These are phyloP conservation scores for Epicauta chinensis DNA, from an alignment of 1,140 invertebrate genomes.

Conservation along the genomic window DNA sequence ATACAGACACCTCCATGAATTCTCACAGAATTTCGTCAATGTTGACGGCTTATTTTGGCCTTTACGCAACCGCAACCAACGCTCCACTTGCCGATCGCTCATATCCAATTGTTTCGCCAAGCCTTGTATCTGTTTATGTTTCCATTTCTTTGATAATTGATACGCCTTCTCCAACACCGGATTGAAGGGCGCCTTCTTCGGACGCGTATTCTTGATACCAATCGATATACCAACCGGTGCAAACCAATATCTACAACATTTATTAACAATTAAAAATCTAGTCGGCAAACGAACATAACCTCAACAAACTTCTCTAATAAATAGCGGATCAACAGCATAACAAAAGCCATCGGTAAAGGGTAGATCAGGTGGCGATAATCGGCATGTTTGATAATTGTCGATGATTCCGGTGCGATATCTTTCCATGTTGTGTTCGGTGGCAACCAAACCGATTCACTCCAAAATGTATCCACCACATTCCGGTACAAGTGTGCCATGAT, in stretches of 20 bases:
- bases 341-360: slow-evolving; percentile 73
- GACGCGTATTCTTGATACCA: slow-evolving; percentile 69
- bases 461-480: slow-evolving; percentile 55
- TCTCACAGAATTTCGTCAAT: slow-evolving; percentile 88
- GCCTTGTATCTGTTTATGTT: slow-evolving; percentile 67
- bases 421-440: slow-evolving; percentile 85
- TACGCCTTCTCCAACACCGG: slow-evolving; percentile 68
- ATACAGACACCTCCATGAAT: slow-evolving; percentile 83
- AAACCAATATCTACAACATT: slow-evolving; percentile 60
- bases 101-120: slow-evolving; percentile 83
- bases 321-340: slow-evolving; percentile 67
- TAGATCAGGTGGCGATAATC: slow-evolving; percentile 76
- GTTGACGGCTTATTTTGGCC: slow-evolving; percentile 82
- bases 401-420: slow-evolving; percentile 73
- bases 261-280: not conserved
- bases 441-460: slow-evolving; percentile 79
- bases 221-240: slow-evolving; percentile 66
- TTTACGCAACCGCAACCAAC: slow-evolving; percentile 79
- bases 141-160: slow-evolving; percentile 55
- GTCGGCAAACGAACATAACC: slow-evolving; percentile 23
- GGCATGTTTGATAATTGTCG: slow-evolving; percentile 68
- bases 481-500: slow-evolving; percentile 13
- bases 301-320: slow-evolving; percentile 71
- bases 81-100: slow-evolving; percentile 74
- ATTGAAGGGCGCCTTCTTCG: slow-evolving; percentile 65